Evolutionary conservation across 2,797 vertebrate species (phyloP).

Genomic region (Sebastes oblongus): DNA sequence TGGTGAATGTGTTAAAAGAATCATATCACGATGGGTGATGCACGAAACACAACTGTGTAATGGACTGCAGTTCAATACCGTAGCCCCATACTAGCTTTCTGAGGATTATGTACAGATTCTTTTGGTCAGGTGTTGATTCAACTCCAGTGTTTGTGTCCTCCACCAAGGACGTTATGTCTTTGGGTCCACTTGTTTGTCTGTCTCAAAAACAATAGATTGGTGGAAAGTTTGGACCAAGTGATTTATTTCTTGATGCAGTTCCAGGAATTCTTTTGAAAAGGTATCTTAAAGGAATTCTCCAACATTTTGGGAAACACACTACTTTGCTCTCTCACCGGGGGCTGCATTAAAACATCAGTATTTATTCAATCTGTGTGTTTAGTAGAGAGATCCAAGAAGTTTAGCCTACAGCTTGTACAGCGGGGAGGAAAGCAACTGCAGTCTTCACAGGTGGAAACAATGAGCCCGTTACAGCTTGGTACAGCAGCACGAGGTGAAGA

Average conservation of each 20-base stretch:
- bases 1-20: constrained; percentile 53
- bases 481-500: not conserved
- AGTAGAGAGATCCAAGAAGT: not conserved
- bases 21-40: not conserved
- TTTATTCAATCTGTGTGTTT: not conserved
- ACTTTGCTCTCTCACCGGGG: not conserved
- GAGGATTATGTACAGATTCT: not conserved
- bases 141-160: not conserved
- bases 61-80: not conserved
- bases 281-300: not conserved
- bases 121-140: not conserved
- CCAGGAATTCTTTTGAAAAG: not conserved
- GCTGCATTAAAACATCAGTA: not conserved
- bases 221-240: not conserved
- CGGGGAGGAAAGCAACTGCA: not conserved
- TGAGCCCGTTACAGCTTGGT: not conserved
- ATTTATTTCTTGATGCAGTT: not conserved
- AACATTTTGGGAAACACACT: not conserved
- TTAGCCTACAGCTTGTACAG: not conserved
- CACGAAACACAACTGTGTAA: not conserved
- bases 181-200: not conserved
- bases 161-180: not conserved
- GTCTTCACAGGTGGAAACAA: not conserved
- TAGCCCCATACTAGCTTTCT: not conserved
- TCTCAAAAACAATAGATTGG: not conserved